Conservation (phyloP, 37 sponge, comb jelly and placozoan genomes). For the Haliclona indistincta region DNA sequence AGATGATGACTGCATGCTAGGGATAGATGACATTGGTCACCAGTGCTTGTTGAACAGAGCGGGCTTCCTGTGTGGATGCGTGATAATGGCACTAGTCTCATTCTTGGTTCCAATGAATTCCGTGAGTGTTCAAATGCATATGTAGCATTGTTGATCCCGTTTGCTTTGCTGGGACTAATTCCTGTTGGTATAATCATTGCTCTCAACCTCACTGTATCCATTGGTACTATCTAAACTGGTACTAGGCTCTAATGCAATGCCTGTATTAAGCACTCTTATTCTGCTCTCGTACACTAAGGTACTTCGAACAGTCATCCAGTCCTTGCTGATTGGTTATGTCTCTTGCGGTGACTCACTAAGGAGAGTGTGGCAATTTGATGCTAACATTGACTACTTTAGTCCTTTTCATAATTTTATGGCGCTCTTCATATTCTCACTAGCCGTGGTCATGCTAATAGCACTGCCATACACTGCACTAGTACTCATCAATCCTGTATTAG, state of each 20-base stretch:
- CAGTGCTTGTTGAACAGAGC: constrained; percentile 13
- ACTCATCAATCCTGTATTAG: background rate
- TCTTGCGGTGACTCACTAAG: background rate
- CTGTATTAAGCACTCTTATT: background rate
- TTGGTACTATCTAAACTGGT: background rate
- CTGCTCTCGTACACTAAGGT: background rate
- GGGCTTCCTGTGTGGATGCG: constrained; percentile 30
- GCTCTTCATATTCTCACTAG: background rate
- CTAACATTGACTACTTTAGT: background rate
- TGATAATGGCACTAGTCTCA: background rate
- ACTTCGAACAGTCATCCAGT: background rate
- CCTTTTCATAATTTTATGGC: background rate
- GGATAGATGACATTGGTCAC: background rate
- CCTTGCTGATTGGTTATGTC: background rate
- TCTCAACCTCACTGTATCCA: constrained; percentile 7
- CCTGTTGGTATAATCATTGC: background rate
- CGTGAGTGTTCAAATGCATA: background rate
- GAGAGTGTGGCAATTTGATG: background rate
- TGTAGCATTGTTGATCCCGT: background rate
- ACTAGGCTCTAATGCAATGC: background rate
- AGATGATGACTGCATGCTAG: too few relatives aligned
- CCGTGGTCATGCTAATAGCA: background rate
- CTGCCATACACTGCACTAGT: constrained; percentile 5
- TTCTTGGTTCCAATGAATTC: background rate
- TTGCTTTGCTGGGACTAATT: background rate